phyloP scores from a whole-genome alignment of 1,140 invertebrate genomes.

The Amyelois transitella region DNA sequence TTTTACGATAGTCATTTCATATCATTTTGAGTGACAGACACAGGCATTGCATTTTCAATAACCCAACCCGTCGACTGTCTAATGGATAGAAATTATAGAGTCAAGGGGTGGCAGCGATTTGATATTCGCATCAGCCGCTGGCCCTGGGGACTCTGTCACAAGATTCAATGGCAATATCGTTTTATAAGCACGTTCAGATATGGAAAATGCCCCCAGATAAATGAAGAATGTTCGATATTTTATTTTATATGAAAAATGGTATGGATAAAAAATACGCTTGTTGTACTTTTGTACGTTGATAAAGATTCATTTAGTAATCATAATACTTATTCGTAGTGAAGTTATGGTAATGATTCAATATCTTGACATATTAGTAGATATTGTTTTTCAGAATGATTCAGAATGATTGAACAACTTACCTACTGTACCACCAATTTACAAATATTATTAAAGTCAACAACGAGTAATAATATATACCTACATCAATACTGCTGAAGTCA shows the following conservation, averaged over 20 bases:
- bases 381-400: too few relatives aligned
- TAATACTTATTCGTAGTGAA: not conserved
- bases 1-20: slow-evolving; percentile 13
- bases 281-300: not conserved
- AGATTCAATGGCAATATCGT: slow-evolving; percentile 49
- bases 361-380: too few relatives aligned
- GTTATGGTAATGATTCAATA: too few relatives aligned
- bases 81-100: slow-evolving; percentile 59
- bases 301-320: not conserved
- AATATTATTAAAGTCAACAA: too few relatives aligned
- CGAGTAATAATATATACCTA: too few relatives aligned
- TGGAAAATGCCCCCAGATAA: slow-evolving; percentile 39
- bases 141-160: slow-evolving; percentile 52
- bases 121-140: slow-evolving; percentile 61
- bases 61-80: slow-evolving; percentile 38
- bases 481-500: not conserved
- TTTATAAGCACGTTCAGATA: slow-evolving; percentile 41
- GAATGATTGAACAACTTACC: too few relatives aligned
- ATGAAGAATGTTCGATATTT: slow-evolving; percentile 1
- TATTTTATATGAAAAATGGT: not conserved
- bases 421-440: too few relatives aligned
- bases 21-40: slow-evolving; percentile 25
- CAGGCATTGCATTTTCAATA: slow-evolving; percentile 41
- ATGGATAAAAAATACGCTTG: not conserved
- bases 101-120: slow-evolving; percentile 62